phyloP scores from a whole-genome alignment of 1,140 invertebrate species.

The Zaprionus africanus region DNA sequence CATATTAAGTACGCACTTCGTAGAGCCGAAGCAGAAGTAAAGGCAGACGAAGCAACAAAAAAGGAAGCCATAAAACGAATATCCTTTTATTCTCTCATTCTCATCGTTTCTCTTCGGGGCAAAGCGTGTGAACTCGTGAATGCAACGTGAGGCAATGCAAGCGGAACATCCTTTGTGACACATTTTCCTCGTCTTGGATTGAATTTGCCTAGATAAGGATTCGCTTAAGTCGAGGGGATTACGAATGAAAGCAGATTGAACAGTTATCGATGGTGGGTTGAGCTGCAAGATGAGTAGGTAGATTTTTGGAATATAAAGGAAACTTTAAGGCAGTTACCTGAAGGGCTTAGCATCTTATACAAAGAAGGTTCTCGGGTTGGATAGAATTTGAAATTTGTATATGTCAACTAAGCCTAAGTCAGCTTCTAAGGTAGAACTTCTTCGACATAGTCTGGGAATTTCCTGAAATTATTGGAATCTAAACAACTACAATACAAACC shows the following conservation, averaged over 20 bases:
- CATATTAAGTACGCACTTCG: constrained; percentile 67
- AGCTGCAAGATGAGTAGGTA: background rate
- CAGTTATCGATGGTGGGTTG: background rate
- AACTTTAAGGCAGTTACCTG: background rate
- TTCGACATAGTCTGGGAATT: too few relatives aligned
- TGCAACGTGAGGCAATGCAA: constrained; percentile 28
- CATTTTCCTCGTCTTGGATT: constrained; percentile 10
- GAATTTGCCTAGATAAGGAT: constrained; percentile 30
- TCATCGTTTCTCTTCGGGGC: constrained; percentile 19
- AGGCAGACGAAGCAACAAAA: constrained; percentile 2
- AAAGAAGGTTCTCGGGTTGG: background rate
- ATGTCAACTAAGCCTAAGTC: too few relatives aligned
- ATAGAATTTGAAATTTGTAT: background rate
- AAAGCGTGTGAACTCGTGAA: constrained; percentile 31
- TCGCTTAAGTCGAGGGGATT: constrained; percentile 1
- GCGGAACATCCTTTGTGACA: background rate
- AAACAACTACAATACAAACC: too few relatives aligned
- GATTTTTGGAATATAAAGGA: background rate
- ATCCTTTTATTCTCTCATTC: constrained; percentile 54
- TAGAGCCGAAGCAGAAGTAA: background rate
- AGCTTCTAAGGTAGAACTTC: background rate
- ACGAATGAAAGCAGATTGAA: background rate
- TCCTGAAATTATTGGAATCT: too few relatives aligned
- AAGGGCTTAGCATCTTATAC: background rate
- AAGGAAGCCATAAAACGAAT: constrained; percentile 70